Base-by-base conservation (phyloP, 1,140 invertebrate genomes). In the Latrodectus geometricus region DNA sequence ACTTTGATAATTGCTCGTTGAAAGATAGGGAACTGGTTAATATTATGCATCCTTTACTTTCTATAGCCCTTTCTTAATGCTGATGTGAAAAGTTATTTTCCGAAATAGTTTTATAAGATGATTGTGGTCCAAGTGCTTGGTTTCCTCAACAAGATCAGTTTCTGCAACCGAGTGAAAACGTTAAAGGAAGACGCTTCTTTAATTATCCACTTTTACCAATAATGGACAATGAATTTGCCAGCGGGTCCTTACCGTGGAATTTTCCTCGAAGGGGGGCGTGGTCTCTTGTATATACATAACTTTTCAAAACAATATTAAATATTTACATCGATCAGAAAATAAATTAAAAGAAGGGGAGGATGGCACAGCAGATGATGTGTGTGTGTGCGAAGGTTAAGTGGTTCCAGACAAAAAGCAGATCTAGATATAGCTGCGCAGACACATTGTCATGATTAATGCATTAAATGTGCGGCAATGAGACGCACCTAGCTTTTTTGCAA, bases 401-500 rank as follows among this genome's bases (percentile, higher is more conserved):
- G 70, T 69, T 74, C 12, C 68, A 81, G 78, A 81, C 78, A 70
- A 75, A 75, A 52, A 50, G 21, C 78, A 23, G 77, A 69, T 69
- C n/a, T n/a, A 9, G 70, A 49, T 73, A 73, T 54, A n/a, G 76
- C 76, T 12, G 72, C 70, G 17, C 73, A 75, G 72, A 83, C 81
- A 68, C 81, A 83, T 83, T 83, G 81, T 83, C 81, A 75, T 83
- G 81, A 83, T 83, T 83, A 83, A 83, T 83, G 81, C 81, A 75
- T 66, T 83, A 83, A 83, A 83, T 83, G 80, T 74, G 80, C 80
- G 61, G 81, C 81, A 75, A 75, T 83, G 81, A 83, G 81, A 83
- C 81, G 81, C 81, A 83, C 81, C 81, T 83, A 83, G 81, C 73
- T 83, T 75, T 35, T 35, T 52, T 83, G 80, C 80, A 83, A 74